Evolutionary conservation across 2,797 vertebrate species (phyloP).

Genomic region (Phoeniculus purpureus): DNA sequence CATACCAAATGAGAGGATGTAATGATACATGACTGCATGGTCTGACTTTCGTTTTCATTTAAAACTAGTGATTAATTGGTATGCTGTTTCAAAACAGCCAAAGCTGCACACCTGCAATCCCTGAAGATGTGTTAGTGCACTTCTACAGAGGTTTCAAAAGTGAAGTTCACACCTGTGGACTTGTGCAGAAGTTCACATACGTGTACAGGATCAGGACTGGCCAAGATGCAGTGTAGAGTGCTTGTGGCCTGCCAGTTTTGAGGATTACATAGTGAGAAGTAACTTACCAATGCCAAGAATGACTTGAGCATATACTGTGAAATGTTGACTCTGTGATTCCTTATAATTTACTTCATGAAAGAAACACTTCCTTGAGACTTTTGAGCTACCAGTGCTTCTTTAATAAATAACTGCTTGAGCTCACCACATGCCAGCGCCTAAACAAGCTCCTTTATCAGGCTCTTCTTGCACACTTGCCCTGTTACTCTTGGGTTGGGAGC

Average conservation of each 20-base stretch:
- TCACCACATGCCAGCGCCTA: neutral
- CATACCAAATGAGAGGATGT: neutral
- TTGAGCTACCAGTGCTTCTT: neutral
- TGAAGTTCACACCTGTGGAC: neutral
- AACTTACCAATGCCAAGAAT: neutral
- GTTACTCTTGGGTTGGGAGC: neutral
- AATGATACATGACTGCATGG: neutral
- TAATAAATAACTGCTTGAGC: neutral
- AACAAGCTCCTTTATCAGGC: neutral
- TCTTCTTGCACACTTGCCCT: neutral
- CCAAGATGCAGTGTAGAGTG: accelerated
- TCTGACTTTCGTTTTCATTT: neutral
- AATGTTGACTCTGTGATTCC: neutral
- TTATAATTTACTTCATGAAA: neutral
- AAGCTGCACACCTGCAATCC: neutral
- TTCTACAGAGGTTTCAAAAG: neutral
- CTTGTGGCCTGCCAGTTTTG: neutral
- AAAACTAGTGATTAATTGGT: neutral
- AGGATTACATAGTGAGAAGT: neutral
- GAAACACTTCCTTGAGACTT: neutral
- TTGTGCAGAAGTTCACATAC: too few species aligned
- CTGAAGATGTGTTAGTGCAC: neutral
- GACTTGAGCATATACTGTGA: neutral
- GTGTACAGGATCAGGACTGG: neutral
- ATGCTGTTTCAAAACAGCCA: neutral